Conservation (phyloP, 1,140 invertebrate species). For the Drosophila hydei region DNA sequence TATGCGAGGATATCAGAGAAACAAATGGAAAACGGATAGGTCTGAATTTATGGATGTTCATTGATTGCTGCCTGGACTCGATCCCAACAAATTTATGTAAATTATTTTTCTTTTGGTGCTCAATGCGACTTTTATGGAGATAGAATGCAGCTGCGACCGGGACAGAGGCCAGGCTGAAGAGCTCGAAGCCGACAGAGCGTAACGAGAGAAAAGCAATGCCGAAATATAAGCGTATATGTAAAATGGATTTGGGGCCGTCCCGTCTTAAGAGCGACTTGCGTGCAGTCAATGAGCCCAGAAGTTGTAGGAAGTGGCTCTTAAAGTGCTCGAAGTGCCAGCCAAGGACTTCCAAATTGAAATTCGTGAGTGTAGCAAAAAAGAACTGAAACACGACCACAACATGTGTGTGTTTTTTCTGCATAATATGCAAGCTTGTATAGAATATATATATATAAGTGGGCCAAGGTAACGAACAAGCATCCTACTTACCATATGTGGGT, state of each 20-base stretch:
- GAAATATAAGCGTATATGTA: conserved; percentile 13
- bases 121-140: conserved; percentile 74
- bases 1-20: conserved; percentile 14
- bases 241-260: conserved; percentile 23
- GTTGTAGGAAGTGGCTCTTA: conserved; percentile 42
- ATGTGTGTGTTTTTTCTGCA: conserved; percentile 8
- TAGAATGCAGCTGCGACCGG: conserved; percentile 67
- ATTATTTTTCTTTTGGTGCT: conserved; percentile 51
- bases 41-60: conserved; percentile 71
- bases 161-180: conserved; percentile 1
- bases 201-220: conserved; percentile 25
- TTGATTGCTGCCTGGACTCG: conserved; percentile 61
- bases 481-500: conserved; percentile 52
- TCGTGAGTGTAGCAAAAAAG: conserved; percentile 20
- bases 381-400: conserved; percentile 13
- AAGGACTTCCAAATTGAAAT: conserved; percentile 52
- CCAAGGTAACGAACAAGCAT: conserved; percentile 28
- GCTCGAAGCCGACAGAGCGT: conserved; percentile 22
- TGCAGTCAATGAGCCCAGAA: conserved; percentile 57
- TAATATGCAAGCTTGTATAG: conserved; percentile 1
- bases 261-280: conserved; percentile 15
- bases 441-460: conserved; percentile 31
- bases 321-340: conserved; percentile 53
- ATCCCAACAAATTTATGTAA: conserved; percentile 68
- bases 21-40: conserved; percentile 68